Base-by-base conservation (phyloP, 2,797 vertebrate genomes). In the Chloroceryle inda region DNA sequence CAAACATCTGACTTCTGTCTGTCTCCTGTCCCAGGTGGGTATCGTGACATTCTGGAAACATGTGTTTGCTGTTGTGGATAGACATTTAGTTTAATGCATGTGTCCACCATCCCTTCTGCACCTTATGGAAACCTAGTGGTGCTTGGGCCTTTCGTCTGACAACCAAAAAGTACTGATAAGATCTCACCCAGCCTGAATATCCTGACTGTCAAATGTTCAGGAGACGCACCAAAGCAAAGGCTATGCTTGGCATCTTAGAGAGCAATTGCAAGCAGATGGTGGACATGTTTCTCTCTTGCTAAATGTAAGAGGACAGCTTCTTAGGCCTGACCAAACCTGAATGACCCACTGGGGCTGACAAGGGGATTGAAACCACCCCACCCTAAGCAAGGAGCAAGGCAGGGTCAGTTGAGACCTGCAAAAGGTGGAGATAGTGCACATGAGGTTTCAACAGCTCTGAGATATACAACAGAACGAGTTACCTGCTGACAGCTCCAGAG, bases 261-360 rank as follows among this genome's bases (percentile, higher is more conserved):
- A 63, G 63, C 92, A 94, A 85, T 87, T 91, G 47, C 72, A 89
- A 87, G 85, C 92, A 96, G 87, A 95, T 94, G 95, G n/a, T 56
- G 47, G 59, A 19, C 2, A 1, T 49, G 24, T 81, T 92, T 27
- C 44, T 73, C 24, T 82, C 81, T 56, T 35, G 11, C 38, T 88
- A 96, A 96, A 94, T 88, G 13, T 55, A 87, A 90, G 55, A 93
- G 77, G 83, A 95, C 83, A 86, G 79, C 17, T 76, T 87, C 89
- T 75, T n/a, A 3, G 69, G 47, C 31, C 49, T 86, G 88, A 40
- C 58, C 92, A 94, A 90, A 20, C 10, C 80, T 56, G 35, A 8
- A 37, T 85, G 75, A 89, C 75, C 75, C 1, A 0, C 11, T 0
- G 0, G 35, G 35, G 44, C 66, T 94, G 58, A 40, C 2, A 3